Evolutionary conservation across 2,888 invertebrate genomes (phyloP), one percentile per base, ranked within the genome.

Genomic region (Teinopalpus imperialis): DNA sequence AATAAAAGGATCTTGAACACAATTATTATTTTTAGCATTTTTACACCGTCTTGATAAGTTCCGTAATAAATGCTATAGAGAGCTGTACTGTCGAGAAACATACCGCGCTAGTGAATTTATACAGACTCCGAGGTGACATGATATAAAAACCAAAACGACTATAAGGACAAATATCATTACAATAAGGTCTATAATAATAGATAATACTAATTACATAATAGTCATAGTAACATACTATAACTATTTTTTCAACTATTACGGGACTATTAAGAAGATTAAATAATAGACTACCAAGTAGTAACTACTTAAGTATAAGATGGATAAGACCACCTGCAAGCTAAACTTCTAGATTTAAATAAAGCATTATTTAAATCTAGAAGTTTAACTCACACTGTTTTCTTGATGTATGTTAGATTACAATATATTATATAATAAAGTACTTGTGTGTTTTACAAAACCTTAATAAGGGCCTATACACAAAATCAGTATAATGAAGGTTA

Each of bases 11-110:
- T 10, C 8, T 26, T 8, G 1, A 44, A 26, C 5, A 36, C 8
- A n/a, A 36, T 14, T 8, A 37, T 31, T 3, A 18, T 13, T 20
- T 44, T 8, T 2, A 18, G 2, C 44, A 44, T 44, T 26, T 30
- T 43, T 8, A 7, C 9, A 13, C 1, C n/a, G 13, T 8, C 16
- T 27, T 10, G 5, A 20, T 18, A 32, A 29, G 27, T 36, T 37
- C 24, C 30, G 13, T 10, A 14, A 8, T 23, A 30, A 37, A 37
- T 18, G 13, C 23, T 8, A 30, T 12, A 21, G 16, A 43, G 24
- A 16, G 16, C 8, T 30, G n/a, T 13, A 44, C 36, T 37, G 16
- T 7, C 13, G 20, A 8, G 26, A 37, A 43, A 18, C n/a, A 18
- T 3, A 18, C 7, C 9, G 30, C 4, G 24, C 12, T 6, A 9